A percentile compares a stretch with the other conserved stretches of the same genome.
These are phyloP conservation scores for Rutpela maculata DNA, from an alignment of 2,888 invertebrate species.

Conservation along the genomic window DNA sequence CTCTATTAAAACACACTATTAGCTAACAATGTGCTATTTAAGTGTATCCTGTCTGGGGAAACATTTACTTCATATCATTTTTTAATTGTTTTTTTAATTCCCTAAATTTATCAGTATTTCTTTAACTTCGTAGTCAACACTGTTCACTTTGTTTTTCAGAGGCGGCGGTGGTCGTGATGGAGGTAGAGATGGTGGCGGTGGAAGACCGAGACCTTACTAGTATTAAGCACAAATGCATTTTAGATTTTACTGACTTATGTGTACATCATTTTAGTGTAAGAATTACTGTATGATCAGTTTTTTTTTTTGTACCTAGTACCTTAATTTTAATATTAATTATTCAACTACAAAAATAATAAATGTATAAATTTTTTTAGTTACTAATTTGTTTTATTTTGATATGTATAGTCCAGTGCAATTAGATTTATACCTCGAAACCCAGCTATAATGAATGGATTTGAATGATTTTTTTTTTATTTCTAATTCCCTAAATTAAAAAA, in stretches of 20 bases:
- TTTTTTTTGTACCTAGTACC: slow-evolving; percentile 33
- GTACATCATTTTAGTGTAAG: slow-evolving; percentile 4
- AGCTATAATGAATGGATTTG: no score
- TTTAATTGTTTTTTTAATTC: no score
- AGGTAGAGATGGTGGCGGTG: slow-evolving; percentile 78
- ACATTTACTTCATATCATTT: slow-evolving; percentile 74
- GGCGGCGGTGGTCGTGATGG: slow-evolving; percentile 81
- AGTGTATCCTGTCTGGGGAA: slow-evolving; percentile 88
- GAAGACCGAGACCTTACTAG: slow-evolving; percentile 70
- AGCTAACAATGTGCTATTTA: slow-evolving; percentile 84
- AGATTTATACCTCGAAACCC: no score
- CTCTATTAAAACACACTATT: slow-evolving; percentile 66
- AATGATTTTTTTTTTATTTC: no score
- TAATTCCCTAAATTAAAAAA: no score
- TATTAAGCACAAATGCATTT: slow-evolving; percentile 41
- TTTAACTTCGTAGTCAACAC: background rate
- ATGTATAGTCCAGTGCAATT: no score
- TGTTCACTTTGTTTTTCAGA: slow-evolving; percentile 90
- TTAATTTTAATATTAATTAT: slow-evolving; percentile 16
- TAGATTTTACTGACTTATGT: slow-evolving; percentile 10
- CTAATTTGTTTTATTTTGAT: background rate
- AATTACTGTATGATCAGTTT: slow-evolving; percentile 17
- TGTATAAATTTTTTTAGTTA: slow-evolving; percentile 5
- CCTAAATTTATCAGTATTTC: background rate
- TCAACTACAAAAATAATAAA: slow-evolving; percentile 20